These are phyloP conservation scores for Helicoverpa armigera DNA, from an alignment of 1,140 invertebrate genomes.

Conservation along the genomic window DNA sequence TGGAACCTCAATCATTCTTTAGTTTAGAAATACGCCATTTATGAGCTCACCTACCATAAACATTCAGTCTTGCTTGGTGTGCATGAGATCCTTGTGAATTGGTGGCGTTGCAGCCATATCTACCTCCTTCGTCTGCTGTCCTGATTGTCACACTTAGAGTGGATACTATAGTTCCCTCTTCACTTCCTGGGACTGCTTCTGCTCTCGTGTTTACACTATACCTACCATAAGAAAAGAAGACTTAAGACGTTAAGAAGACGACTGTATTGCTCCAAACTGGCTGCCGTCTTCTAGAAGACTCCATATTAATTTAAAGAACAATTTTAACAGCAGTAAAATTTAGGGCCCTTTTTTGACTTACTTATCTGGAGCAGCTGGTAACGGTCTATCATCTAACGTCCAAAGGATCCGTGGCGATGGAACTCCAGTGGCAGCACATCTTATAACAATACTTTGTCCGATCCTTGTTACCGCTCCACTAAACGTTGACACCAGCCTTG, in stretches of 20 bases:
- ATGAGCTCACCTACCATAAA: conserved; percentile 68
- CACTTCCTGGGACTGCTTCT: conserved; percentile 72
- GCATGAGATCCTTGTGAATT: conserved; percentile 79
- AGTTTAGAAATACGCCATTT: not conserved
- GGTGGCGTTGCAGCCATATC: conserved; percentile 82
- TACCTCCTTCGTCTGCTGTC: conserved; percentile 79
- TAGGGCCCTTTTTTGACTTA: conserved; percentile 54
- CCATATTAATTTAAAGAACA: too few relatives aligned
- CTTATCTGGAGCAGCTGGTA: conserved; percentile 80
- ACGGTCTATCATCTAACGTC: conserved; percentile 80
- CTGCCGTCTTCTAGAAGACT: not conserved
- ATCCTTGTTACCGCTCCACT: conserved; percentile 80
- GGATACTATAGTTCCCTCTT: conserved; percentile 81
- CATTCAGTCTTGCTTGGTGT: conserved; percentile 80
- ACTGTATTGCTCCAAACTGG: not conserved
- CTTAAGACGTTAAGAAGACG: not conserved
- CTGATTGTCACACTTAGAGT: conserved; percentile 80
- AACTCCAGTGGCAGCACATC: conserved; percentile 78
- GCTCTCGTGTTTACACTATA: conserved; percentile 83
- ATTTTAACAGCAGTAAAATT: too few relatives aligned
- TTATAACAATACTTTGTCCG: conserved; percentile 78
- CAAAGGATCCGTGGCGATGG: conserved; percentile 78
- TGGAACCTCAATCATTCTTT: too few relatives aligned
- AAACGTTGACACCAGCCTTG: conserved; percentile 78
- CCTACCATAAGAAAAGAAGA: conserved; percentile 53